Evolutionary conservation across 2,888 invertebrate genomes (phyloP), one percentile per base, ranked within the genome.

Genomic region (Stenodera caucasica): DNA sequence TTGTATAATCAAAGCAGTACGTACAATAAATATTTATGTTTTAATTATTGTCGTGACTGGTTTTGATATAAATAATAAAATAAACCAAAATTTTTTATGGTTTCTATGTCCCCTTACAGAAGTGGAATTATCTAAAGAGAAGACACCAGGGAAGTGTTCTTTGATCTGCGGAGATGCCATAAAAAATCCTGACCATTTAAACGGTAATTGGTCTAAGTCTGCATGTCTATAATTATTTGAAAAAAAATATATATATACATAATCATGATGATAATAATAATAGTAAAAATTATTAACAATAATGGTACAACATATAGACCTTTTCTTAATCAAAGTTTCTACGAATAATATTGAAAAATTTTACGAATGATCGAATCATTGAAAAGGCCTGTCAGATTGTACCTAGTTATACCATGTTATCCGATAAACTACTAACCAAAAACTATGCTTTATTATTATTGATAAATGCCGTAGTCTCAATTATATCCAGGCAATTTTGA

Each of bases 131-230:
- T 37, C 66, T 57, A 65, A 63, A 55, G 67, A 67, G 64, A 69
- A 60, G 66, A 62, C 67, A 52, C 14, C 64, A 63, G 51, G 58
- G 64, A 65, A 66, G 58, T 60, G 63, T 63, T 62, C 63, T 54
- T 58, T 58, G 66, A 62, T 66, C 65, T 64, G 63, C 63, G 68
- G 65, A 67, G 63, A 63, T 58, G 58, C 55, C 55, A 49, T 59
- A 57, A 70, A 70, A 68, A 59, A 61, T 63, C 61, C 62, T 67
- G 62, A 62, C 64, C 68, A 67, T 64, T 60, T 61, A 53, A 70
- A 70, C 64, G 70, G 70, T 70, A 70, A 70, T 65, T 61, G 63
- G 66, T 67, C 65, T 65, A 63, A 69, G 67, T 64, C 66, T 70
- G 68, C 65, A 68, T 68, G 68, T 54, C 40, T 57, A 32, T 45